Evolutionary conservation across 53 echinoderm and acorn worm species (phyloP), one percentile per base, ranked within the genome.

Genomic region (Patiria pectinifera): DNA sequence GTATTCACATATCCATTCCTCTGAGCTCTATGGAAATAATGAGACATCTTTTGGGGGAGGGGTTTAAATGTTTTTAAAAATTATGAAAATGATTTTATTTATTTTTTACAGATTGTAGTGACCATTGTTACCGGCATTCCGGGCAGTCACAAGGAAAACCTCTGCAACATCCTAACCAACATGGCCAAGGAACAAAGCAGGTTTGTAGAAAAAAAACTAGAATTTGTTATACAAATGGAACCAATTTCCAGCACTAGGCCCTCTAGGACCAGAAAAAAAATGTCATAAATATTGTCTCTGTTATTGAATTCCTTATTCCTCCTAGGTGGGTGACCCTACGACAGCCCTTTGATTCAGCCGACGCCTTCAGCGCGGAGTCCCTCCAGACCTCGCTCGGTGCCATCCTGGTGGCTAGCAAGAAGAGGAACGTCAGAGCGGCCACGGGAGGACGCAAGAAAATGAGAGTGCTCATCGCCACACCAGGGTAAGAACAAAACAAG

Each of bases 141-240:
- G 44, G 97, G 99, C 9, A 99, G 99, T 87, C 99, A 96, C 72
- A 97, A 99, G 82, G 97, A 97, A 15, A 95, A 94, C 49, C 93
- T 99, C 19, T 97, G 96, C 48, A 97, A 95, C 10, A 94, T 96
- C 63, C 92, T 99, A 77, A 97, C 97, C 48, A 99, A 96, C 86
- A 93, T 97, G 92, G 97, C 99, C 83, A 99, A 99, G 70, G 99
- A 99, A 76, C 94, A 99, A 59, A 99, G 97, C 93, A 99, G 99
- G 99, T 96, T 66, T 48, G 89, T 60, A 74, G 74, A 24, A 24
- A 74, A 23, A 53, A 49, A 49, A 35, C 0, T 35, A 35, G 35
- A 53, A 53, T 6, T 53, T 2, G 2, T 53, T 53, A 35, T 35
- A 35, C 35, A 35, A 5, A 53, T 53, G 53, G 53, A 53, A 53